Conservation (phyloP, 2,888 invertebrate species). For the Terebella lapidaria region DNA sequence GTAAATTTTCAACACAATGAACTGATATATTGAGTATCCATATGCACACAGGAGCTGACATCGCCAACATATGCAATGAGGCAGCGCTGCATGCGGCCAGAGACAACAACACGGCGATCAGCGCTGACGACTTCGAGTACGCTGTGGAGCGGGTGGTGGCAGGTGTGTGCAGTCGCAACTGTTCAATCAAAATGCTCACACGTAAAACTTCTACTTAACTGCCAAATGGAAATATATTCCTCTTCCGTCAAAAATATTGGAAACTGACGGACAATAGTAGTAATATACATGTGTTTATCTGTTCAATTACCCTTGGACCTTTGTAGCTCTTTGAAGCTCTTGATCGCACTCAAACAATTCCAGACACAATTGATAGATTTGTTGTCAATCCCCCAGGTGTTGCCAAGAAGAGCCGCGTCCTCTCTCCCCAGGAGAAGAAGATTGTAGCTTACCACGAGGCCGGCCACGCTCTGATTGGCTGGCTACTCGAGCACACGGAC, state of each 20-base stretch:
- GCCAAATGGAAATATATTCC: too few relatives aligned
- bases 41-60: constrained; percentile 84
- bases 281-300: not conserved
- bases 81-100: constrained; percentile 93
- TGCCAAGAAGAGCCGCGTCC: constrained; percentile 77
- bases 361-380: too few relatives aligned
- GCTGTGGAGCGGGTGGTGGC: constrained; percentile 92
- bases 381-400: constrained; percentile 58
- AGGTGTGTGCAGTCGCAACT: constrained; percentile 52
- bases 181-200: not conserved
- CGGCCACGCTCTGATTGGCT: constrained; percentile 91
- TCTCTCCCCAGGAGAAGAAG: constrained; percentile 61
- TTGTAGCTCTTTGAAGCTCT: too few relatives aligned
- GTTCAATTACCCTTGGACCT: not conserved
- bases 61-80: constrained; percentile 97
- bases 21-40: too few relatives aligned
- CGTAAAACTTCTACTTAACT: too few relatives aligned
- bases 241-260: too few relatives aligned
- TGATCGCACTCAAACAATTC: too few relatives aligned
- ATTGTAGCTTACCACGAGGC: constrained; percentile 69
- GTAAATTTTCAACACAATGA: too few relatives aligned
- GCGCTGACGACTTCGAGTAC: constrained; percentile 75
- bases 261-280: not conserved
- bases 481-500: constrained; percentile 91
- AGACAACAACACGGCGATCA: constrained; percentile 65